Conservation (phyloP, 2,797 vertebrate species). For the Agapornis canus region DNA sequence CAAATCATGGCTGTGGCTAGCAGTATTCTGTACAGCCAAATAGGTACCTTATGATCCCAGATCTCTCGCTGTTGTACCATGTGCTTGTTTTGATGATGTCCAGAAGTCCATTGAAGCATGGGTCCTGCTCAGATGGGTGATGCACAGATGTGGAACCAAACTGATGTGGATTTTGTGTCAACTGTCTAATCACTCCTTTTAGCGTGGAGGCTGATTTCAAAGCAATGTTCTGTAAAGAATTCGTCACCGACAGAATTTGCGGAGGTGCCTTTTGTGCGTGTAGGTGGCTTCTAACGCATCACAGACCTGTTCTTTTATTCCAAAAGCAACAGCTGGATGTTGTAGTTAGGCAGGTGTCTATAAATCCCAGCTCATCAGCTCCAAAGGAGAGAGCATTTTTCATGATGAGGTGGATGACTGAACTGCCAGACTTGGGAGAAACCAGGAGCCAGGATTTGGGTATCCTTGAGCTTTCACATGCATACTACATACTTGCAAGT, state of each 20-base stretch:
- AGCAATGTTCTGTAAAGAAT: neutral
- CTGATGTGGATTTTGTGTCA: neutral
- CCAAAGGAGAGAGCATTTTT: neutral
- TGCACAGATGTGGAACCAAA: neutral
- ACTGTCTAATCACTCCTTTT: neutral
- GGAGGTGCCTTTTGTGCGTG: neutral
- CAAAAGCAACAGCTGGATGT: neutral
- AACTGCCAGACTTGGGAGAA: neutral
- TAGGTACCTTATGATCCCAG: neutral
- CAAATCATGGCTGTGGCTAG: neutral
- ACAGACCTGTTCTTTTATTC: constrained; percentile 4
- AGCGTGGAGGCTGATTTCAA: neutral
- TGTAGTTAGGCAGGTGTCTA: neutral
- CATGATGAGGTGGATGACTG: neutral
- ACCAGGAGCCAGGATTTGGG: neutral
- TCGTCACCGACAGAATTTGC: neutral
- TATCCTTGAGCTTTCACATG: neutral
- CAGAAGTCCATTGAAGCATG: neutral
- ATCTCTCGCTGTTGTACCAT: neutral
- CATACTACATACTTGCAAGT: neutral
- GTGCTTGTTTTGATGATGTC: neutral
- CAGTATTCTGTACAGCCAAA: neutral
- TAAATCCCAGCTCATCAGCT: neutral
- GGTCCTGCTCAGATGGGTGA: neutral
- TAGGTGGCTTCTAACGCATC: neutral